Base-by-base conservation (phyloP, 2,888 invertebrate genomes). In the Campoplex nolae region DNA sequence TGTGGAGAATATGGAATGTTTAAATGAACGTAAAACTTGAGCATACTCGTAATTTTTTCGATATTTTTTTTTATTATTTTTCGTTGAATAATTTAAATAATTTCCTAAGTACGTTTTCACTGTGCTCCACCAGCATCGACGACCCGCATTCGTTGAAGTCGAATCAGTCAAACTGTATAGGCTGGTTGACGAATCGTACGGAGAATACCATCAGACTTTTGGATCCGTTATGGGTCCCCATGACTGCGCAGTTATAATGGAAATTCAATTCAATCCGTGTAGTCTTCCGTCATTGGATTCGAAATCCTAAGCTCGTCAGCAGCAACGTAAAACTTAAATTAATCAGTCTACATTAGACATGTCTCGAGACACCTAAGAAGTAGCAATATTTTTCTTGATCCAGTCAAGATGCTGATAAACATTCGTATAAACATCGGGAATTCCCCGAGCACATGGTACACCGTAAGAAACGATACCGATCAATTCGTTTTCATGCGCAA, bases 401-500 rank as follows among this genome's bases (percentile, higher is more conserved):
- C 71, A 71, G 9, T 48, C 32, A 18, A 7, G n/a, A 54, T 71
- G 51, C 3, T 32, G 8, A 1, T 32, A 71, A 16, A 71, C 71
- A 51, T 51, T 51, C 2, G 71, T 71, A 51, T 51, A 51, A 4
- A 71, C 13, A 71, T 71, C 71, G 9, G 71, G 71, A 0, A 35
- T 3, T 54, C 71, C 71, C 18, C 18, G n/a, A 35, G 51, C 71
- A n/a, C 71, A 71, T 8, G 32, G 51, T 32, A 4, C n/a, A 7
- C 77, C 77, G 35, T 54, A 79, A 18, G 88, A 88, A 13, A 79
- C 81, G 28, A 88, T 65, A 42, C 88, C 88, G 7, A 88, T 16
- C 54, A 88, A 32, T 38, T 32, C 23, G 16, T 76, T 80, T 0
- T 84, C 23, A n/a, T 35, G 23, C 35, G 75, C 83, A n/a, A 88